Evolutionary conservation across 1,140 invertebrate species (phyloP).

Genomic region (Drosophila neocordata): DNA sequence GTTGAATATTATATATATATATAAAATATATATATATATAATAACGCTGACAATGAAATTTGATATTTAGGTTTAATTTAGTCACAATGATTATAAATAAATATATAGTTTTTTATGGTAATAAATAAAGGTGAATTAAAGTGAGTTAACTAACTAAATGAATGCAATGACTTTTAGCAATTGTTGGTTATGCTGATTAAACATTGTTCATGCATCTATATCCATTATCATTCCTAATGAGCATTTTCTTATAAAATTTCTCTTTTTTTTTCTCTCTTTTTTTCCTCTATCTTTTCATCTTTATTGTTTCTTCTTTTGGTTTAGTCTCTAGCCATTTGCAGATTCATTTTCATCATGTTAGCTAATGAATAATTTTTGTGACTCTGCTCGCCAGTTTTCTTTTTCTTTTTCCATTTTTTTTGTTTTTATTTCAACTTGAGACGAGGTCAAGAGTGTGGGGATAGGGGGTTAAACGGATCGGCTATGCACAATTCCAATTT

Average conservation of each 20-base stretch:
- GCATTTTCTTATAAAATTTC: not conserved
- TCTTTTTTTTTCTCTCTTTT: not conserved
- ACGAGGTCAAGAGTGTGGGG: not conserved
- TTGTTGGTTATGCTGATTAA: not conserved
- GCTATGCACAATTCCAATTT: slow-evolving; percentile 30
- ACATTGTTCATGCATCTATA: not conserved
- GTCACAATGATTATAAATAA: too few relatives aligned
- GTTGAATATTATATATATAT: too few relatives aligned
- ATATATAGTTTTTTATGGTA: too few relatives aligned
- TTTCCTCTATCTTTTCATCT: not conserved
- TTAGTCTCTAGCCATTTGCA: not conserved
- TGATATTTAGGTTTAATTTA: too few relatives aligned
- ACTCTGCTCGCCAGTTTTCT: slow-evolving; percentile 9
- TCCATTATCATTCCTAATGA: slow-evolving; percentile 1
- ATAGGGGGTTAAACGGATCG: not conserved
- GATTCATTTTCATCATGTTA: not conserved
- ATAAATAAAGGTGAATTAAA: too few relatives aligned
- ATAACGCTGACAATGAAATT: too few relatives aligned
- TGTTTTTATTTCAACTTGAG: not conserved
- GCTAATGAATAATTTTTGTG: slow-evolving; percentile 43
- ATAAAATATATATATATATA: too few relatives aligned
- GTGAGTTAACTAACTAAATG: too few relatives aligned
- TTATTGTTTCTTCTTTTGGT: not conserved
- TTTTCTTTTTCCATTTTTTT: slow-evolving; percentile 3
- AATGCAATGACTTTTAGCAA: not conserved